Percentiles rank a stretch among this genome's conserved stretches.
Conservation (phyloP, 1,140 invertebrate genomes). For the Drosophila ogumai region DNA sequence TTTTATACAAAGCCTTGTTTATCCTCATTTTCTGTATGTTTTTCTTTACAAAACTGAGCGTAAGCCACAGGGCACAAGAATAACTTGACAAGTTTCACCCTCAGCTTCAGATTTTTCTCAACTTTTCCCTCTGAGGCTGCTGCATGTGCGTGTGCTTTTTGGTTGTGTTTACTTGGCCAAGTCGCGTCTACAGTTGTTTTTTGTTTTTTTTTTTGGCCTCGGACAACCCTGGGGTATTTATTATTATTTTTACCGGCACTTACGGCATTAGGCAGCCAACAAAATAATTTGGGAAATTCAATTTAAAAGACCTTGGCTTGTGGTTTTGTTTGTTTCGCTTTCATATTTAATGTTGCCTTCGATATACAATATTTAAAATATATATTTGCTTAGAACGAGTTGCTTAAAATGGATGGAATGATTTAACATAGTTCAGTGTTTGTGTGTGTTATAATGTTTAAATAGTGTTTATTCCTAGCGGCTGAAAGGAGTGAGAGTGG, state of each 20-base stretch:
- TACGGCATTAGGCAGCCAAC: conserved; percentile 27
- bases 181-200: conserved; percentile 49
- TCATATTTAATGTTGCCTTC: conserved; percentile 23
- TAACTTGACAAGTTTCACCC: conserved; percentile 25
- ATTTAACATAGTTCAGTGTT: conserved; percentile 37
- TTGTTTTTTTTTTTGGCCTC: conserved; percentile 5
- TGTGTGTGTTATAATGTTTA: conserved; percentile 13
- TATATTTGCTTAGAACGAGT: conserved; percentile 30
- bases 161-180: conserved; percentile 38
- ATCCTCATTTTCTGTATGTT: not conserved
- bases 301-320: not conserved
- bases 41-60: not conserved
- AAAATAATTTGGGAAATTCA: conserved; percentile 23
- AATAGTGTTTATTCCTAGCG: conserved; percentile 2
- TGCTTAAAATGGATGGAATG: conserved; percentile 52
- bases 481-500: conserved; percentile 12
- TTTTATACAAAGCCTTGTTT: not conserved
- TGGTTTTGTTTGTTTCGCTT: conserved; percentile 6
- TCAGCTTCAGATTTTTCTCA: conserved; percentile 1
- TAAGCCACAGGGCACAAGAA: not conserved
- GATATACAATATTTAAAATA: conserved; percentile 32
- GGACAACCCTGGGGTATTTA: conserved; percentile 9
- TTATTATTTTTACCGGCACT: conserved; percentile 42
- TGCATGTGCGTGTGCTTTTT: conserved; percentile 4
- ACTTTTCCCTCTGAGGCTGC: conserved; percentile 5